Conservation (phyloP, 2,888 invertebrate genomes). For the Drosophila vallismaia region DNA sequence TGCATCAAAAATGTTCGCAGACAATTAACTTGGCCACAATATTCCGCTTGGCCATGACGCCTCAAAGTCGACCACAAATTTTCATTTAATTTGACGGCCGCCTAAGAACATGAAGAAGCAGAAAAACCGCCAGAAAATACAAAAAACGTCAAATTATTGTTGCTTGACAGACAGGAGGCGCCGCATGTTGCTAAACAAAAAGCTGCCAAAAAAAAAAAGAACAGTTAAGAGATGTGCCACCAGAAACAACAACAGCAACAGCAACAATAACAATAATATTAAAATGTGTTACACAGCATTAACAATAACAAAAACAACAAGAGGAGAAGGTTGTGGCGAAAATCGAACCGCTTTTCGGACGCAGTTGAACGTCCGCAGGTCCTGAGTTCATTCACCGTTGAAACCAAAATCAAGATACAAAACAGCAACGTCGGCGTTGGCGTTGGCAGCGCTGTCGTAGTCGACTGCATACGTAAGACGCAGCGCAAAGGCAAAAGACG, state of each 20-base stretch:
- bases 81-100: slow-evolving; percentile 44
- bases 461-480: slow-evolving; percentile 59
- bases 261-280: slow-evolving; percentile 14
- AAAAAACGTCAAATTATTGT: slow-evolving; percentile 40
- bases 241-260: slow-evolving; percentile 18
- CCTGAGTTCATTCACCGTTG: slow-evolving; percentile 79
- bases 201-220: slow-evolving; percentile 29
- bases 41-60: slow-evolving; percentile 18
- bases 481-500: slow-evolving; percentile 27
- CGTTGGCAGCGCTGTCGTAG: slow-evolving; percentile 44
- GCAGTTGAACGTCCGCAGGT: slow-evolving; percentile 77
- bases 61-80: slow-evolving; percentile 50
- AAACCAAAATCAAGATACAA: slow-evolving; percentile 75
- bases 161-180: slow-evolving; percentile 34
- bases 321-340: slow-evolving; percentile 26
- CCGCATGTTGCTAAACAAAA: slow-evolving; percentile 16
- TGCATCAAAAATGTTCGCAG: slow-evolving; percentile 8
- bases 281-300: slow-evolving; percentile 58
- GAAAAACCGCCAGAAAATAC: slow-evolving; percentile 18
- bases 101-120: background rate
- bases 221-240: slow-evolving; percentile 40
- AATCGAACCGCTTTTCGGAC: slow-evolving; percentile 62
- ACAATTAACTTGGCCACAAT: slow-evolving; percentile 29
- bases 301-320: slow-evolving; percentile 25
- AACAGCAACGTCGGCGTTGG: slow-evolving; percentile 24